Base-by-base conservation (phyloP, 2,888 invertebrate species). In the Lasioglossum oenotherae region DNA sequence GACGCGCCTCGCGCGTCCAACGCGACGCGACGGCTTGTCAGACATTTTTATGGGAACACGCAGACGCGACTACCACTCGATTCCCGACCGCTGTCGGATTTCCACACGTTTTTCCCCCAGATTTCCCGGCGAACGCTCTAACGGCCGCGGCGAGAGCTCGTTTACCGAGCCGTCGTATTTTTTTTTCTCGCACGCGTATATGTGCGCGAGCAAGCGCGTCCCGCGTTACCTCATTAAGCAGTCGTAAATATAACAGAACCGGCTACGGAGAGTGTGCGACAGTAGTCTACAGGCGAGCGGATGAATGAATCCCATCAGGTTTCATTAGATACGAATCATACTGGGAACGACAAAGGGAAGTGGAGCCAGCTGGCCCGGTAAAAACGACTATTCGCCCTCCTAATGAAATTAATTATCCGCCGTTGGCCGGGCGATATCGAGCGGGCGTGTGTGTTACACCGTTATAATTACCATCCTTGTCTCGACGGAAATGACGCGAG, bases 371-470 rank as follows among this genome's bases (percentile, higher is more conserved):
- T 31, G 35, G 6, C 6, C 46, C 38, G 67, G 67, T 78, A 84
- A 84, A 84, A 88, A 84, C 82, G 69, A 44, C 80, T 74, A 44
- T 82, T 78, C 69, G 64, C 46, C 35, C 19, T 35, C 77, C 73
- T 85, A 80, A 88, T 85, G 80, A 82, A 86, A 88, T 88, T 87
- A 88, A 88, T 88, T 87, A 87, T 88, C 85, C 19, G 64, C 35
- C 74, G 72, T 67, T 64, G 72, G 74, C 69, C 19, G 19, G 49
- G 57, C 71, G 81, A 67, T 72, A 75, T 82, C 72, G 69, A 31
- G 71, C 67, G 67, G 73, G 64, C 41, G 72, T 23, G 5, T 35
- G 67, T 38, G 69, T 81, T 75, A 86, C 72, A 85, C 88, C 82
- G 88, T 88, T 88, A 84, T 88, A 88, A 88, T 88, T 86, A 77